These are phyloP conservation scores for Prionailurus viverrinus DNA, from an alignment of 2,113 vertebrate species.

Conservation along the genomic window DNA sequence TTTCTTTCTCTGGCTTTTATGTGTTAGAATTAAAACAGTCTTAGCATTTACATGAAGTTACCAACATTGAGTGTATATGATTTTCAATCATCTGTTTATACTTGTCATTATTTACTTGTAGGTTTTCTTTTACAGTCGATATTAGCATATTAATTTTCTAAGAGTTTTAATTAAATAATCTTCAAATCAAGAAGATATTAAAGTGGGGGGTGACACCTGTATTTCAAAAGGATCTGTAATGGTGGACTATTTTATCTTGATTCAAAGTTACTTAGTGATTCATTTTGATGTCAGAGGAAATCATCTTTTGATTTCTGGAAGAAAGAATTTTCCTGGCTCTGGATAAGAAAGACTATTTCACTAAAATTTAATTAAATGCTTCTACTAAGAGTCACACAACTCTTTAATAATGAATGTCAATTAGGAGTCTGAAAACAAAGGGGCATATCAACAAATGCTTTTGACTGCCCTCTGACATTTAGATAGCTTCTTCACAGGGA, in stretches of 20 bases:
- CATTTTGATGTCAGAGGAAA: conserved; percentile 73
- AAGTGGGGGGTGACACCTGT: neutral
- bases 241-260: conserved; percentile 64
- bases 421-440: conserved; percentile 73
- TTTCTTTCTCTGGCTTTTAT: conserved; percentile 61
- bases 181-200: conserved; percentile 54
- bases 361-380: conserved; percentile 70
- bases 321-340: conserved; percentile 72
- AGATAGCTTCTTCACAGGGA: neutral
- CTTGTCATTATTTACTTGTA: neutral
- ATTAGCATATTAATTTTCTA: conserved; percentile 43
- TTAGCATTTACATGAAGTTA: conserved; percentile 31
- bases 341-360: conserved; percentile 60
- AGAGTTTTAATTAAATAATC: conserved; percentile 59
- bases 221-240: conserved; percentile 56
- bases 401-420: conserved; percentile 76
- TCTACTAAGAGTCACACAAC: conserved; percentile 66
- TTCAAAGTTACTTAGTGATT: conserved; percentile 73
- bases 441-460: conserved; percentile 67
- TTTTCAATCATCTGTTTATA: conserved; percentile 44
- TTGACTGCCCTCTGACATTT: conserved; percentile 64
- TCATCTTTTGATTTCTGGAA: conserved; percentile 75
- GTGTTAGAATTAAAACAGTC: conserved; percentile 35
- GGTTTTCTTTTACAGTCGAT: conserved; percentile 37
- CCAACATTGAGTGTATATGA: neutral